Conservation (phyloP, 2,113 vertebrate genomes). For the Limnothrissa miodon region DNA sequence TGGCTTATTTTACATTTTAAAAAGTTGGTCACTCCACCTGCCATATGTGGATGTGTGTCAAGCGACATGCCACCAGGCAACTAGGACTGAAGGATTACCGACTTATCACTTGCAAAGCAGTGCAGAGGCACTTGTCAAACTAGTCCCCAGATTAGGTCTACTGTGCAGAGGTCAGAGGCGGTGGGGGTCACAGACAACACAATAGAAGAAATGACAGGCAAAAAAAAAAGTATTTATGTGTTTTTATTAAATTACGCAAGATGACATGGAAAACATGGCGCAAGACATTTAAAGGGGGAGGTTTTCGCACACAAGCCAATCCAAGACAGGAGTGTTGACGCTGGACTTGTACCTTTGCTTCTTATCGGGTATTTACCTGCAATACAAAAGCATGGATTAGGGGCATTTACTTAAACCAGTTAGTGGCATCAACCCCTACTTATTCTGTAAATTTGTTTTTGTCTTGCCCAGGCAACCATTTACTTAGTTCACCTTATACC, state of each 20-base stretch:
- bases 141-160: neutral
- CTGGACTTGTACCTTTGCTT: neutral
- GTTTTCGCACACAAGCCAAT: slow-evolving; percentile 25
- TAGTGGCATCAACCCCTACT: neutral
- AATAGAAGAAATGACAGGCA: slow-evolving; percentile 42
- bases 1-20: neutral
- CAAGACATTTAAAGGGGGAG: slow-evolving; percentile 43
- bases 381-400: slow-evolving; percentile 10
- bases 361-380: slow-evolving; percentile 74
- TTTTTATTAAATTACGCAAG: slow-evolving; percentile 70
- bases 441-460: neutral
- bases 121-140: neutral
- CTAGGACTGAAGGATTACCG: slow-evolving; percentile 1
- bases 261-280: slow-evolving; percentile 60
- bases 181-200: neutral
- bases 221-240: slow-evolving; percentile 52
- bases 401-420: neutral
- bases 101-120: slow-evolving; percentile 1
- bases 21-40: neutral
- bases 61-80: neutral
- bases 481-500: neutral
- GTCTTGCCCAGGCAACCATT: no score
- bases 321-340: slow-evolving; percentile 24
- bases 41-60: neutral
- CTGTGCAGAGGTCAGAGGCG: neutral